Base-by-base conservation (phyloP, 2,113 vertebrate species). In the Macrotis lagotis region DNA sequence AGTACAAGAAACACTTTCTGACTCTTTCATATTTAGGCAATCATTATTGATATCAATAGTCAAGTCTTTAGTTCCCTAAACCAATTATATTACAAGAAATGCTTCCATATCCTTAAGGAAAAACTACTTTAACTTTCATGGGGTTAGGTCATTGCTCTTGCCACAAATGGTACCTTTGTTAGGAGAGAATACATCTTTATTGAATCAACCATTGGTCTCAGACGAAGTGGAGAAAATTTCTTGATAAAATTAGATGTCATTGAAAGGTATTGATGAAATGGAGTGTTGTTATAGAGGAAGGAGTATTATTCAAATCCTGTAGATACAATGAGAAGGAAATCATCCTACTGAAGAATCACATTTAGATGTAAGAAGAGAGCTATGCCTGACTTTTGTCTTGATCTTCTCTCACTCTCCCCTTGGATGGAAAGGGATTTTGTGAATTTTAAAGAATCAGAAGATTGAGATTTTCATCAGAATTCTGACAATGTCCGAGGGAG, bases 401-500 rank as follows among this genome's bases (percentile, higher is more conserved):
- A 12, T 66, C 31, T 66, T 66, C 10, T 44, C 7, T 9, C 8
- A 16, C 19, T 44, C 1, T 44, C 66, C 19, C 19, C 19, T 44
- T 83, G n/a, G n/a, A 83, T 83, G 37, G 59, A 8, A 7, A 16
- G n/a, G 37, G 14, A n/a, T n/a, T 83, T 83, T 83, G n/a, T 83
- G 31, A 44, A 44, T 24, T 83, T 3, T 24, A 83, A 24, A 44
- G n/a, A 6, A 44, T 16, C n/a, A 83, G 19, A 44, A 83, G n/a
- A 83, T 83, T 83, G 16, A 19, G n/a, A 44, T 8, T 83, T 83
- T 83, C n/a, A 44, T 8, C 44, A n/a, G 19, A 19, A 44, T 74
- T 0, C 3, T 14, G 37, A 3, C 1, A 44, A 6, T 83, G n/a
- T 28, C 26, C 26, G n/a, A n/a, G n/a, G n/a, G n/a, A n/a, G n/a